Evolutionary conservation across 2,113 vertebrate species (phyloP).

Genomic region (Prionailurus viverrinus): DNA sequence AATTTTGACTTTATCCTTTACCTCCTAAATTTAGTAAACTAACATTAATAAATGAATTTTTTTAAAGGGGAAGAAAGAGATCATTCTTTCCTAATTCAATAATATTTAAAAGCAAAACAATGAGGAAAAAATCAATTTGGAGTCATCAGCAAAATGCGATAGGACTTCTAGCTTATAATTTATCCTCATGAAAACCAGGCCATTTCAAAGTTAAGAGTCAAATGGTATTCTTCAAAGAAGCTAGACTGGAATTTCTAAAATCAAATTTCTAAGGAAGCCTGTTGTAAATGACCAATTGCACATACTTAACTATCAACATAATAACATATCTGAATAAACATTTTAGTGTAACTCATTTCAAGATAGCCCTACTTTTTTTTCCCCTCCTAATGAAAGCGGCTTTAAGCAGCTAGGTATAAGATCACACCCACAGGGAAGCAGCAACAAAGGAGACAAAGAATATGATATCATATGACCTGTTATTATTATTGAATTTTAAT

Average conservation of each 20-base stretch:
- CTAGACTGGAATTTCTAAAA: neutral
- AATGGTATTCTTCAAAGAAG: conserved; percentile 5
- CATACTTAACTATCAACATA: neutral
- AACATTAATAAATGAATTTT: neutral
- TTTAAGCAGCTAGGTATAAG: conserved; percentile 70
- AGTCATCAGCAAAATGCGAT: neutral
- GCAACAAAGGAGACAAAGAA: conserved; percentile 42
- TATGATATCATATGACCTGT: neutral
- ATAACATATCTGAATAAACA: neutral
- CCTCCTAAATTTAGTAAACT: neutral
- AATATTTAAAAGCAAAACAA: conserved; percentile 11
- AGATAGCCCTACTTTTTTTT: conserved; percentile 67
- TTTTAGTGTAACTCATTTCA: conserved; percentile 51
- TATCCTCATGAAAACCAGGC: neutral
- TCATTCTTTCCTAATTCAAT: neutral
- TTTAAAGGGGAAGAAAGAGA: neutral
- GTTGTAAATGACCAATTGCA: neutral
- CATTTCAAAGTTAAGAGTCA: neutral
- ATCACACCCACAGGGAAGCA: conserved; percentile 61
- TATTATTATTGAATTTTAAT: conserved; percentile 35
- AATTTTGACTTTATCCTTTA: neutral
- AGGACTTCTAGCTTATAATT: neutral
- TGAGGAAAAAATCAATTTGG: neutral
- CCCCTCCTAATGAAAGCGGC: neutral
- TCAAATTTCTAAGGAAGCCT: neutral